Evolutionary conservation across 2,113 vertebrate genomes (phyloP).

Genomic region (Alligator mississippiensis): DNA sequence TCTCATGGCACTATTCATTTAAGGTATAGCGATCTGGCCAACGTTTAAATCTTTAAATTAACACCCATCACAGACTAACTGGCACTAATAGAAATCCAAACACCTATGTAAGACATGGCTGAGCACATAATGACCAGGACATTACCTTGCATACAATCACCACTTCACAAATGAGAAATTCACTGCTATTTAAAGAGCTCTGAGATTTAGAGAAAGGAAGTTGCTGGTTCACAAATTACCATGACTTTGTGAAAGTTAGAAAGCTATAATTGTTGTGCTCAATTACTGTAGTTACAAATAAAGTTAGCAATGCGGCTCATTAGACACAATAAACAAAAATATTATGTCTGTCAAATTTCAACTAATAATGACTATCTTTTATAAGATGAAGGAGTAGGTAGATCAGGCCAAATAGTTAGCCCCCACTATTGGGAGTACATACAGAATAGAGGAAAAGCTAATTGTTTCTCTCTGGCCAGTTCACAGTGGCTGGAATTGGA

Average conservation of each 20-base stretch:
- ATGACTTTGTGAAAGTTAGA: neutral
- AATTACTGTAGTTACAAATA: slow-evolving; percentile 5
- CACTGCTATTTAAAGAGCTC: slow-evolving; percentile 25
- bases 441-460: neutral
- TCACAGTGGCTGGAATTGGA: neutral
- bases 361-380: neutral
- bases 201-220: slow-evolving; percentile 30
- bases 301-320: neutral
- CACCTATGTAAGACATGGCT: slow-evolving; percentile 29
- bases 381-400: neutral
- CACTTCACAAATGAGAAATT: slow-evolving; percentile 40
- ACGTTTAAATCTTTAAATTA: slow-evolving; percentile 57
- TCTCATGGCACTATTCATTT: slow-evolving; percentile 29
- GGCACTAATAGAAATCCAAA: slow-evolving; percentile 32
- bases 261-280: neutral
- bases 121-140: slow-evolving; percentile 33
- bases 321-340: neutral
- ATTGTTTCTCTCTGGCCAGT: neutral
- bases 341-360: neutral
- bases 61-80: slow-evolving; percentile 26
- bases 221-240: slow-evolving; percentile 35
- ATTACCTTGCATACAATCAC: slow-evolving; percentile 28
- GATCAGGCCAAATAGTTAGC: neutral
- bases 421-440: rapidly evolving
- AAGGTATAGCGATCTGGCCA: slow-evolving; percentile 13